phyloP scores from a whole-genome alignment of 2,113 vertebrate genomes.

The Marmota monax region DNA sequence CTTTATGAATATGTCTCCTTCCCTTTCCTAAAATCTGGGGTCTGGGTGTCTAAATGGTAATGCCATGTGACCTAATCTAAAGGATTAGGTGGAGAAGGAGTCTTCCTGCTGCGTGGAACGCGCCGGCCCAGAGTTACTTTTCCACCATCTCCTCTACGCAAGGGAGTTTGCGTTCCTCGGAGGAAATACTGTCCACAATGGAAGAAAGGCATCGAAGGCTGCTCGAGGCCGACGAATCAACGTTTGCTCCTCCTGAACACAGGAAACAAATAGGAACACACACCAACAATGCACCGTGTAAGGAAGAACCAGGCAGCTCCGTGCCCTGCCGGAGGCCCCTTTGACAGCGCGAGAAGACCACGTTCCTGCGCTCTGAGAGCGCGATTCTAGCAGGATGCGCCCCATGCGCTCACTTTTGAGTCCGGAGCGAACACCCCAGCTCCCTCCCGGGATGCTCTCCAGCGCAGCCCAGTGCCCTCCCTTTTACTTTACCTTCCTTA shows the following conservation, averaged over 20 bases:
- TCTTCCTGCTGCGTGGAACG: slow-evolving; percentile 34
- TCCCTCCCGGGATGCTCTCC: neutral
- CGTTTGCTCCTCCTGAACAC: slow-evolving; percentile 85
- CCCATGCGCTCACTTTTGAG: accelerated
- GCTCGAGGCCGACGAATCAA: slow-evolving; percentile 93
- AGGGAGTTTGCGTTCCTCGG: slow-evolving; percentile 90
- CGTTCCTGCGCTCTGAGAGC: neutral
- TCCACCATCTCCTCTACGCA: slow-evolving; percentile 87
- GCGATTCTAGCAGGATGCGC: neutral
- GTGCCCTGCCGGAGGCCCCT: neutral
- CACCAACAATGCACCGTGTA: neutral
- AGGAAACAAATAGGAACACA: slow-evolving; percentile 15
- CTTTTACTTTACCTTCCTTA: slow-evolving; percentile 91
- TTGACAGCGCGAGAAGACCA: neutral
- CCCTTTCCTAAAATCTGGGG: slow-evolving; percentile 35
- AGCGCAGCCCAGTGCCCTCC: neutral
- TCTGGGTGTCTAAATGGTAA: slow-evolving; percentile 69
- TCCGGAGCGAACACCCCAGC: neutral
- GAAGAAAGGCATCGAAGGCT: slow-evolving; percentile 97
- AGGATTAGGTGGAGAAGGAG: slow-evolving; percentile 40
- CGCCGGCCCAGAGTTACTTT: slow-evolving; percentile 78
- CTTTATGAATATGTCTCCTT: slow-evolving; percentile 24
- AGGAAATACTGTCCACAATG: slow-evolving; percentile 98
- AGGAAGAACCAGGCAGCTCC: neutral
- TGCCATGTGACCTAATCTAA: slow-evolving; percentile 68